Evolutionary conservation across 2,888 invertebrate species (phyloP), one percentile per base, ranked within the genome.

Genomic region (Autographa pulchrina): DNA sequence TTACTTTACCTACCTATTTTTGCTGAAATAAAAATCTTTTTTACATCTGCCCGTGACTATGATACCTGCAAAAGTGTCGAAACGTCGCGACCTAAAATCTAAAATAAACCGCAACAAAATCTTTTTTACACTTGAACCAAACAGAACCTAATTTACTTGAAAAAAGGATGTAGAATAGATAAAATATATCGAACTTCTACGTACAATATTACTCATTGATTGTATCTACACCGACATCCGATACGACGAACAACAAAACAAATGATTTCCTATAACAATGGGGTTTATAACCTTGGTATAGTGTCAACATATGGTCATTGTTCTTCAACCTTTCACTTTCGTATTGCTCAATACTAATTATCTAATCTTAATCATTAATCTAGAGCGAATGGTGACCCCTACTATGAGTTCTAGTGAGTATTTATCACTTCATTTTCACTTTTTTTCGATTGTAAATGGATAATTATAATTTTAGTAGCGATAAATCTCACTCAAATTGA

Each of bases 341-440:
- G 68, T 80, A 78, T 90, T 90, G 86, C 80, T 81, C 85, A 90
- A 90, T 86, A 80, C 77, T 87, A 89, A 91, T 91, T 90, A 91
- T 92, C 92, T 92, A 87, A 92, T 92, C 92, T 90, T 65, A 82
- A 90, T 92, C 85, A 84, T 88, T 88, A 85, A 91, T 91, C 91
- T 90, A 79, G 84, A 90, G 84, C 82, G 81, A 85, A 82, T 84
- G 79, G 56, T 68, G 56, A 56, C 70, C 79, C 65, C 80, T 82
- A 86, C 85, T 76, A 82, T 18, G 67, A 60, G 38, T 59, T 35
- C 9, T 60, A 61, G 56, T 65, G 48, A 54, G 0, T 31, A 31
- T 73, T 11, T 73, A 70, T 68, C 68, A 69, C 52, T 69, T 60
- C 54, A 38, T 69, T 67, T 64, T 76, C 66, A 68, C 61, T 68